These are phyloP conservation scores for Catamblyrhynchus diadema DNA, from an alignment of 2,797 vertebrate genomes.

Conservation along the genomic window DNA sequence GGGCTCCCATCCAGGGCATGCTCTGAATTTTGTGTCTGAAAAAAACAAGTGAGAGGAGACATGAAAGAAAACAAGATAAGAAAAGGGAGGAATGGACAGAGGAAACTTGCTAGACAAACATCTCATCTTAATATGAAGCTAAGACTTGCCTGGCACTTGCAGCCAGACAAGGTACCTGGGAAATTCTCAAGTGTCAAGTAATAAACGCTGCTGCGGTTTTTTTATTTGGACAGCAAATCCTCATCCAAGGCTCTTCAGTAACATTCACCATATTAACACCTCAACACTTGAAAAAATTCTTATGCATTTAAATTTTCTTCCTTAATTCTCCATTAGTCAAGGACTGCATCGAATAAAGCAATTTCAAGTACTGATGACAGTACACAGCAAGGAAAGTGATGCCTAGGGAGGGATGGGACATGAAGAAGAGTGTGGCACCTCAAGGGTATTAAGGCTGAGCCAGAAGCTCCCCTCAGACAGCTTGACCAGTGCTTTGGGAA, in stretches of 20 bases:
- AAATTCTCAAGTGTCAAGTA: background rate
- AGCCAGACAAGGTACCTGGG: background rate
- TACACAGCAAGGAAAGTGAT: background rate
- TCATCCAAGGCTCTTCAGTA: background rate
- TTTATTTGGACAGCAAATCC: background rate
- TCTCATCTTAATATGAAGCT: background rate
- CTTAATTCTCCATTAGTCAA: background rate
- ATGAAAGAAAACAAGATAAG: background rate
- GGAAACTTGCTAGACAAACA: background rate
- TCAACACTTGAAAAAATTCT: background rate
- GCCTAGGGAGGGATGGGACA: background rate
- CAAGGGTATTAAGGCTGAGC: background rate
- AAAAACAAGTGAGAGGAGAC: background rate
- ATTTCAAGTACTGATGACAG: background rate
- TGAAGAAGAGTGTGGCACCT: background rate
- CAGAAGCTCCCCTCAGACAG: background rate
- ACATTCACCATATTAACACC: background rate
- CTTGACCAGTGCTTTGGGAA: background rate
- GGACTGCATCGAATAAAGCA: rapidly evolving
- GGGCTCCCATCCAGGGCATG: background rate
- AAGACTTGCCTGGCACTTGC: background rate
- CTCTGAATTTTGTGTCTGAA: background rate
- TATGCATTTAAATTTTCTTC: background rate
- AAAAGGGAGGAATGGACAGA: background rate
- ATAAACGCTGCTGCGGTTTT: rapidly evolving